Conservation (phyloP, 2,888 invertebrate genomes). For the Thymelicus sylvestris region DNA sequence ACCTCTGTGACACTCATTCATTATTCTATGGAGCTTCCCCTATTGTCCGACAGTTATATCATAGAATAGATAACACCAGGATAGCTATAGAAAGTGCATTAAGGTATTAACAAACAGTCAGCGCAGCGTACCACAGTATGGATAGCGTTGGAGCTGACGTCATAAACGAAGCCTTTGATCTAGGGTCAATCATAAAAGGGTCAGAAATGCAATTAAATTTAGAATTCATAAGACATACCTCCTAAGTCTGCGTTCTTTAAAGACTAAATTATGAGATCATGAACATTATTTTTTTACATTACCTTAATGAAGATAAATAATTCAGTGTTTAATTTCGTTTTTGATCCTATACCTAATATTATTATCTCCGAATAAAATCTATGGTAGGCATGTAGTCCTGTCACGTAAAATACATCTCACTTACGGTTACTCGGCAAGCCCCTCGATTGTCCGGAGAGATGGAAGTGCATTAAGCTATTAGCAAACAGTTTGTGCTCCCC, state of each 20-base stretch:
- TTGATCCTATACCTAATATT: background rate
- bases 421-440: constrained; percentile 47
- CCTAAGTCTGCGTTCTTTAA: no score
- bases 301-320: no score
- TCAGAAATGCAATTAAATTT: background rate
- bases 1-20: constrained; percentile 19
- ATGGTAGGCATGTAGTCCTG: background rate
- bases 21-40: constrained; percentile 52
- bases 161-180: constrained; percentile 12
- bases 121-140: constrained; percentile 49
- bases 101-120: constrained; percentile 76
- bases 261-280: no score
- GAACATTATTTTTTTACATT: no score
- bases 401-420: constrained; percentile 11
- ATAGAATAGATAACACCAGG: constrained; percentile 16
- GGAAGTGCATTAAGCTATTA: constrained; percentile 76
- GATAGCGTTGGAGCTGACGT: background rate
- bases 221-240: background rate
- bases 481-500: constrained; percentile 66
- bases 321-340: background rate
- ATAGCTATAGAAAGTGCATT: constrained; percentile 68
- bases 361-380: background rate
- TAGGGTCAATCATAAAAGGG: background rate
- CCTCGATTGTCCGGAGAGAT: constrained; percentile 58
- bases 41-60: constrained; percentile 54